A percentile compares a stretch with the other conserved stretches of the same genome.
Evolutionary conservation across 2,113 vertebrate species (phyloP).

Genomic region (Puffinus mauretanicus): DNA sequence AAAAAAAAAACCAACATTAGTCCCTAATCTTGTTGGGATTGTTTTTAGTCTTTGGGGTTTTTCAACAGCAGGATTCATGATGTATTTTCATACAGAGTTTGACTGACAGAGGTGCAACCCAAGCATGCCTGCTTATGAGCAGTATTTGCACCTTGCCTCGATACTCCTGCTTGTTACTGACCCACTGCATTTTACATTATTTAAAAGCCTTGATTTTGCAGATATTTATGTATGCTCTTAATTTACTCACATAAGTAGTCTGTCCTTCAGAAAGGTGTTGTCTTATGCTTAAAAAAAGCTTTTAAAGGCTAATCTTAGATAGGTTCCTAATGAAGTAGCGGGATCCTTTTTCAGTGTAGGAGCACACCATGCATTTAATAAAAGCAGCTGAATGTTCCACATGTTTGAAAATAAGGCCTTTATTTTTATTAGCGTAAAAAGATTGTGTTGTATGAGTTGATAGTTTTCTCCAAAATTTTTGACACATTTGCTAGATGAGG

Average conservation of each 20-base stretch:
- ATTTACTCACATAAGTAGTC: neutral
- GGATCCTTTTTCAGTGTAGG: neutral
- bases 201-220: neutral
- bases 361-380: neutral
- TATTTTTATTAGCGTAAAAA: neutral
- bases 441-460: neutral
- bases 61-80: neutral
- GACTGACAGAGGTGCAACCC: neutral
- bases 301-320: neutral
- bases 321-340: neutral
- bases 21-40: neutral
- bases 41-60: neutral
- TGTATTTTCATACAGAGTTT: neutral
- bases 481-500: neutral
- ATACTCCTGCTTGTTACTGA: neutral
- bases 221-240: neutral
- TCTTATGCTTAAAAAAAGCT: neutral
- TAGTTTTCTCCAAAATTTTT: neutral
- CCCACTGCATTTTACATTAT: neutral
- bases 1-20: neutral
- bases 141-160: neutral
- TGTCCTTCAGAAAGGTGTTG: neutral
- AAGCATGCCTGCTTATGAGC: neutral
- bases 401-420: neutral
- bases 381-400: neutral